Evolutionary conservation across 2,888 invertebrate species (phyloP).

Genomic region (Synergus itoensis): DNA sequence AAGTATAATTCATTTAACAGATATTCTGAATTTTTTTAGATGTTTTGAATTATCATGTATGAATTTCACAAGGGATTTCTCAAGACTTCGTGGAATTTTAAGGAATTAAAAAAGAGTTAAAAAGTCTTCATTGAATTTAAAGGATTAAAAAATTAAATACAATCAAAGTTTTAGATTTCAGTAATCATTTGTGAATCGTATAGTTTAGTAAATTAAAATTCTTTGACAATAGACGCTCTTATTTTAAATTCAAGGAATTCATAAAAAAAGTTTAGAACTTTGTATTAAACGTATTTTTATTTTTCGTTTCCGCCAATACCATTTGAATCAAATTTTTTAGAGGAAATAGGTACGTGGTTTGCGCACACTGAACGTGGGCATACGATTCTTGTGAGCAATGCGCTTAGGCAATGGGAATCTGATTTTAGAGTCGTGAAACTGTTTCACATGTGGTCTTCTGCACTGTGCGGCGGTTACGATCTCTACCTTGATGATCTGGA

Average conservation of each 20-base stretch:
- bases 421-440: constrained; percentile 98
- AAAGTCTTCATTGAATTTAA: too few species aligned
- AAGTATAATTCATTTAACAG: too few species aligned
- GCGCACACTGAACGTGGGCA: constrained; percentile 91
- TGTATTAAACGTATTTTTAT: background rate
- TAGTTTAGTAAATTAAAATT: too few species aligned
- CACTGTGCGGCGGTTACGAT: constrained; percentile 93
- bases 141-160: too few species aligned
- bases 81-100: too few species aligned
- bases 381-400: constrained; percentile 89
- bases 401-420: constrained; percentile 97
- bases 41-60: too few species aligned
- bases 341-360: constrained; percentile 90
- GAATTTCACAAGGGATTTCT: too few species aligned
- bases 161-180: too few species aligned
- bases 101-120: too few species aligned
- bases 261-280: background rate
- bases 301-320: background rate
- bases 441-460: constrained; percentile 96
- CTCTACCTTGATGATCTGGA: constrained; percentile 98
- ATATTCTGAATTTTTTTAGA: too few species aligned
- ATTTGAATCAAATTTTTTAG: constrained; percentile 70
- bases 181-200: too few species aligned
- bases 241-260: background rate
- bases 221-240: too few species aligned